These are phyloP conservation scores for Sebastes melanostomus DNA, from an alignment of 2,797 vertebrate species.

Conservation along the genomic window DNA sequence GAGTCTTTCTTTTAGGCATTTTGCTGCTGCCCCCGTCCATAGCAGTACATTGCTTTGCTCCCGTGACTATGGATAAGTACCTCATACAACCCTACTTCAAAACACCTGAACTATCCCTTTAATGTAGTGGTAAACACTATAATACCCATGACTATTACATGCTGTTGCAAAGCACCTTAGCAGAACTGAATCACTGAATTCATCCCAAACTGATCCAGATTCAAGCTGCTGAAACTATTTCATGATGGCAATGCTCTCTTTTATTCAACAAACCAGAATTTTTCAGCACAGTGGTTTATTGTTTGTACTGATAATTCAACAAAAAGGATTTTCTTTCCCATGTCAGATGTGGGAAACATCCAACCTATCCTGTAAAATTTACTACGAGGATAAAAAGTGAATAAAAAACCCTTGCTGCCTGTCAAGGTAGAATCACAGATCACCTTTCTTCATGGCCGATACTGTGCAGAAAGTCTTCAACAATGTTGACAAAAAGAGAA, in stretches of 20 bases:
- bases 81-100: not conserved
- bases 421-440: not conserved
- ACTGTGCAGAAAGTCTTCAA: not conserved
- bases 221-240: not conserved
- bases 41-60: too few relatives aligned
- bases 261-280: not conserved
- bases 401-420: not conserved
- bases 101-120: not conserved
- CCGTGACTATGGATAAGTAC: not conserved
- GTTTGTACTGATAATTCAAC: not conserved
- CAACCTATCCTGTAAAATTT: not conserved
- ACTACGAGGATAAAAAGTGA: not conserved
- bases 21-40: too few relatives aligned
- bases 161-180: not conserved
- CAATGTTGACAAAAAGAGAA: not conserved
- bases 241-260: not conserved
- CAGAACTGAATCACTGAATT: not conserved
- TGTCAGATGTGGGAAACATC: not conserved
- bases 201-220: not conserved
- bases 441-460: not conserved
- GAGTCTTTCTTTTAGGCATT: too few relatives aligned
- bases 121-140: not conserved
- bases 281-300: not conserved
- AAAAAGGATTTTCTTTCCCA: not conserved
- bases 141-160: not conserved